Conservation (phyloP, 2,797 vertebrate genomes). For the Euphonia xanthogaster region DNA sequence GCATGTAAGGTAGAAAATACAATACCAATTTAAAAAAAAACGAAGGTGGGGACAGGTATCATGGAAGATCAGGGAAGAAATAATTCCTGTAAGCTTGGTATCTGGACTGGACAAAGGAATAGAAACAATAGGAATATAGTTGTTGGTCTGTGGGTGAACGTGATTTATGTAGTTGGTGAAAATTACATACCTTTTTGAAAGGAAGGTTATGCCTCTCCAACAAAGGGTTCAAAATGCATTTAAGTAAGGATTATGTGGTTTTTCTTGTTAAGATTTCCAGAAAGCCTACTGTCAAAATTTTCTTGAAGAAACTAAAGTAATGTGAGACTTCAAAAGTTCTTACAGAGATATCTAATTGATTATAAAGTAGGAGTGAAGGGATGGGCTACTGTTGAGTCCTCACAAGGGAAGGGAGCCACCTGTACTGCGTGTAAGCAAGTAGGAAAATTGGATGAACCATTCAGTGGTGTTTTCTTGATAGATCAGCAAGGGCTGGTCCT, state of each 20-base stretch:
- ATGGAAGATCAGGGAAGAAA: not conserved
- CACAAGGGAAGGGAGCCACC: not conserved
- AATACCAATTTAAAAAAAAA: not conserved
- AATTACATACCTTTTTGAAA: not conserved
- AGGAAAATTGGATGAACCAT: not conserved
- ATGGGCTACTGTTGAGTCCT: not conserved
- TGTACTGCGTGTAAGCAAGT: not conserved
- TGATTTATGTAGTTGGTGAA: not conserved
- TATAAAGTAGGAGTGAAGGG: not conserved
- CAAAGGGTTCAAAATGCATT: not conserved
- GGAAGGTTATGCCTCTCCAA: not conserved
- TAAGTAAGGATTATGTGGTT: not conserved
- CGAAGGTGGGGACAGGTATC: accelerated
- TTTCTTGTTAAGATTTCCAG: not conserved
- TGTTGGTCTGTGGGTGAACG: not conserved
- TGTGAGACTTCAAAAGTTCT: not conserved
- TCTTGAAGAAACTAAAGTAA: not conserved
- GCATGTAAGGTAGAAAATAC: not conserved
- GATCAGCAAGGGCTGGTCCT: not conserved
- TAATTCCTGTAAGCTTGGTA: not conserved
- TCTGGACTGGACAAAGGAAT: not conserved
- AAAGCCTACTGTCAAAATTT: not conserved
- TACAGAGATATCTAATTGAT: not conserved
- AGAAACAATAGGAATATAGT: not conserved
- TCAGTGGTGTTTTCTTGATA: not conserved